Conservation (phyloP, 2,797 vertebrate genomes). For the Dallia pectoralis region DNA sequence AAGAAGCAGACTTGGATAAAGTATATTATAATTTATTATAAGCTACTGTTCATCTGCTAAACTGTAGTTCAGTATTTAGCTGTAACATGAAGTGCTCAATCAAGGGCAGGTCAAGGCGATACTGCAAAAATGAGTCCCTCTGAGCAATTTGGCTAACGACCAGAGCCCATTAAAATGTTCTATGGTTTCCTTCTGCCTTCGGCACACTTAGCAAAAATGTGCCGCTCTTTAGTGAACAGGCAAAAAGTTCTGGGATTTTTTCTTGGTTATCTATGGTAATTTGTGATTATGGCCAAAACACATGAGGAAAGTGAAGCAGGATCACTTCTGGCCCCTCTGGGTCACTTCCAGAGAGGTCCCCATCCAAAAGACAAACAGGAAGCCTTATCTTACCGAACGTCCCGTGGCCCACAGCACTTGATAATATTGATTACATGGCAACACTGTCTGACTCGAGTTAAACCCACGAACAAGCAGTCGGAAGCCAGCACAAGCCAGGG, state of each 20-base stretch:
- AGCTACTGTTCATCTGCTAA: background rate
- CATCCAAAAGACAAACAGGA: background rate
- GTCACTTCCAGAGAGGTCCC: slow-evolving; percentile 34
- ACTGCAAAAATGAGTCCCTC: background rate
- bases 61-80: background rate
- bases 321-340: slow-evolving; percentile 42
- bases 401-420: slow-evolving; percentile 47
- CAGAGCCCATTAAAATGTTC: background rate
- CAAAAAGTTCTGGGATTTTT: background rate
- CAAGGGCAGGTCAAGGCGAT: background rate
- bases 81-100: background rate
- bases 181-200: background rate
- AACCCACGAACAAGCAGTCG: slow-evolving; percentile 54
- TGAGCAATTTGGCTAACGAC: slow-evolving; percentile 1
- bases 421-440: slow-evolving; percentile 72
- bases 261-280: slow-evolving; percentile 49
- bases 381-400: background rate
- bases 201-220: background rate
- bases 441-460: slow-evolving; percentile 70
- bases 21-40: background rate
- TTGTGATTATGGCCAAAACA: slow-evolving; percentile 50
- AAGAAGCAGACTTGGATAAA: too few relatives aligned
- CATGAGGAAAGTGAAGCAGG: slow-evolving; percentile 50
- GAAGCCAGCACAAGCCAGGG: slow-evolving; percentile 20
- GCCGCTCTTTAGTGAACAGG: background rate